These are phyloP conservation scores for Agrochola lychnidis DNA, from an alignment of 2,888 invertebrate species.

Conservation along the genomic window DNA sequence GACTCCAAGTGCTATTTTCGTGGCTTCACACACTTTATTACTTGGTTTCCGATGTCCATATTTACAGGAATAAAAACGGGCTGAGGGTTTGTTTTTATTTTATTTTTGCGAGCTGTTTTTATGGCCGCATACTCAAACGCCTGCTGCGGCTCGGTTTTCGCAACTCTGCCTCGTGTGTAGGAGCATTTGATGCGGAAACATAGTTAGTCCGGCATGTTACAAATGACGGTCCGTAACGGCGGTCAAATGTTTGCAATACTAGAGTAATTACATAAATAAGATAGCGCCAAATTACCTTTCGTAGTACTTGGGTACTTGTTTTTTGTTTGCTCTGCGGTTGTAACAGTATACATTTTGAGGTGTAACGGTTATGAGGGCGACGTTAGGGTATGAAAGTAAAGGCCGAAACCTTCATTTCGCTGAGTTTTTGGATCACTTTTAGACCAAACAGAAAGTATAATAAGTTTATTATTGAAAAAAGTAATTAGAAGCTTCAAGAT, in stretches of 20 bases:
- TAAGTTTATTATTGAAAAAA: neutral
- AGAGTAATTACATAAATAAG: constrained; percentile 68
- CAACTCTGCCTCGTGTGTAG: constrained; percentile 61
- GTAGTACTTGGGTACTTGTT: constrained; percentile 46
- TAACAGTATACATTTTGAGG: constrained; percentile 37
- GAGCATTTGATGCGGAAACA: constrained; percentile 73
- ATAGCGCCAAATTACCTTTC: constrained; percentile 63
- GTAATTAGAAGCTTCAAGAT: neutral
- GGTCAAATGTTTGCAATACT: constrained; percentile 70
- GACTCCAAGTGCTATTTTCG: constrained; percentile 53
- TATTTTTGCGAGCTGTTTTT: constrained; percentile 59
- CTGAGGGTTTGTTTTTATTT: constrained; percentile 46
- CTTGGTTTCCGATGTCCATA: constrained; percentile 55
- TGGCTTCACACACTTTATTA: constrained; percentile 54
- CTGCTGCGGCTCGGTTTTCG: constrained; percentile 58
- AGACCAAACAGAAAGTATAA: neutral
- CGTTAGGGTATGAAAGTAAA: constrained; percentile 25
- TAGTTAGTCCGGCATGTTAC: constrained; percentile 72
- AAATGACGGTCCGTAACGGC: constrained; percentile 70
- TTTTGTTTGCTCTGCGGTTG: constrained; percentile 43
- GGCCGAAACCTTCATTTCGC: constrained; percentile 2
- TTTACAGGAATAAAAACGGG: constrained; percentile 54
- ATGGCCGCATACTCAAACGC: constrained; percentile 58
- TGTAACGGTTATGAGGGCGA: constrained; percentile 29
- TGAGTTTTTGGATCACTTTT: constrained; percentile 16